Conservation (phyloP, 1,140 invertebrate species). For the Scylla paramamosain region DNA sequence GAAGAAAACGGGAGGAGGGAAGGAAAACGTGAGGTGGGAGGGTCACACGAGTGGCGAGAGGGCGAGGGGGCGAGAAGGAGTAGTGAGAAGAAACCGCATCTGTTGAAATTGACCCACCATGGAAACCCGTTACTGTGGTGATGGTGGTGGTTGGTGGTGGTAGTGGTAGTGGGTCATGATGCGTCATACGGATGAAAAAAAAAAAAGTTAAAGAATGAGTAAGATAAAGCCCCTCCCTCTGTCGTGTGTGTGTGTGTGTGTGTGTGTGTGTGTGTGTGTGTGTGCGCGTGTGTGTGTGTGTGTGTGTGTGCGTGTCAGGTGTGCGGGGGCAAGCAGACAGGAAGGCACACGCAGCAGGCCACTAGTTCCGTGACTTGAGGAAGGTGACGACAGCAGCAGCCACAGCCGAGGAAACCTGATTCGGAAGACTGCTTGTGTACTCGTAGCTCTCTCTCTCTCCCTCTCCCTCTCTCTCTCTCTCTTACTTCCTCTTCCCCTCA, state of each 20-base stretch:
- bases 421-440: not conserved
- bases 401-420: not conserved
- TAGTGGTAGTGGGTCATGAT: not conserved
- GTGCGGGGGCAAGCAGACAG: not conserved
- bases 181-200: not conserved
- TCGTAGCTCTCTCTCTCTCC: not conserved
- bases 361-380: not conserved
- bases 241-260: too few relatives aligned
- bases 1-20: not conserved
- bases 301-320: too few relatives aligned
- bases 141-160: not conserved
- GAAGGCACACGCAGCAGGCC: not conserved
- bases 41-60: not conserved
- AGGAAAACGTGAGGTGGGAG: not conserved
- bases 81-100: not conserved
- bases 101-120: not conserved
- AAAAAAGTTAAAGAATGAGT: not conserved
- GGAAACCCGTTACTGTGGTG: not conserved
- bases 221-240: not conserved
- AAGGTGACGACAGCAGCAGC: not conserved
- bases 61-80: not conserved
- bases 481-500: not conserved
- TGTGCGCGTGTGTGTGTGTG: not conserved
- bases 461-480: slow-evolving; percentile 27
- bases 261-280: too few relatives aligned